Evolutionary conservation across 1,140 invertebrate species (phyloP).

Genomic region (Ips nitidus): DNA sequence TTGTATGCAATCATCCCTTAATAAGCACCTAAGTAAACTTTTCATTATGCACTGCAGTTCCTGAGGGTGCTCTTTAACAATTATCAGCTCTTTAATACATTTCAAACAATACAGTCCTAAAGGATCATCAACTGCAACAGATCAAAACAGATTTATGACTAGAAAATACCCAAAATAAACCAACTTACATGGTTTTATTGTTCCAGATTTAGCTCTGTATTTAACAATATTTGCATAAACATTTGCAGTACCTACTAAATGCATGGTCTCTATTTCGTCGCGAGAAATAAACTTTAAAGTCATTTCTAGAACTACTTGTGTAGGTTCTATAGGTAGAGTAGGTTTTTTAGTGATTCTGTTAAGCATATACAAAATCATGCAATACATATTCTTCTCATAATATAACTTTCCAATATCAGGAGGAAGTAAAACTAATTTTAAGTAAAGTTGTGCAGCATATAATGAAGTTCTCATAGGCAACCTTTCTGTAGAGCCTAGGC

Average conservation of each 20-base stretch:
- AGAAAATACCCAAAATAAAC: neutral
- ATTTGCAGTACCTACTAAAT: slow-evolving; percentile 21
- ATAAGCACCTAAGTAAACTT: slow-evolving; percentile 29
- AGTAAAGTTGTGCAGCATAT: slow-evolving; percentile 29
- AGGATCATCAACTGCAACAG: slow-evolving; percentile 17
- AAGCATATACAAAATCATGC: slow-evolving; percentile 10
- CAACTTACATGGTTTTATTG: slow-evolving; percentile 23
- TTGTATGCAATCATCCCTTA: slow-evolving; percentile 12
- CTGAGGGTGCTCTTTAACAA: slow-evolving; percentile 21
- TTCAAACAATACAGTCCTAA: slow-evolving; percentile 22
- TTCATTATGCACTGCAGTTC: slow-evolving; percentile 31
- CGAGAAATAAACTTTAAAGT: slow-evolving; percentile 21
- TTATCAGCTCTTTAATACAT: slow-evolving; percentile 29
- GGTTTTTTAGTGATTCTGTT: slow-evolving; percentile 11
- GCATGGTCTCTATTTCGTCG: neutral
- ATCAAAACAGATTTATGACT: slow-evolving; percentile 11
- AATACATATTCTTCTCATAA: slow-evolving; percentile 35
- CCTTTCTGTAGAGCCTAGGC: slow-evolving; percentile 21
- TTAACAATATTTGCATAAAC: slow-evolving; percentile 29
- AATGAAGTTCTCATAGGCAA: slow-evolving; percentile 24
- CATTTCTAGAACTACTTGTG: slow-evolving; percentile 11
- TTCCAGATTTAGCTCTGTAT: slow-evolving; percentile 3
- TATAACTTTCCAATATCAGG: slow-evolving; percentile 35
- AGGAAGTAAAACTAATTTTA: slow-evolving; percentile 33
- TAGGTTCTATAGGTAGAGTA: slow-evolving; percentile 6